phyloP scores from a whole-genome alignment of 2,888 invertebrate species.

The Lithophane semibrunnea region DNA sequence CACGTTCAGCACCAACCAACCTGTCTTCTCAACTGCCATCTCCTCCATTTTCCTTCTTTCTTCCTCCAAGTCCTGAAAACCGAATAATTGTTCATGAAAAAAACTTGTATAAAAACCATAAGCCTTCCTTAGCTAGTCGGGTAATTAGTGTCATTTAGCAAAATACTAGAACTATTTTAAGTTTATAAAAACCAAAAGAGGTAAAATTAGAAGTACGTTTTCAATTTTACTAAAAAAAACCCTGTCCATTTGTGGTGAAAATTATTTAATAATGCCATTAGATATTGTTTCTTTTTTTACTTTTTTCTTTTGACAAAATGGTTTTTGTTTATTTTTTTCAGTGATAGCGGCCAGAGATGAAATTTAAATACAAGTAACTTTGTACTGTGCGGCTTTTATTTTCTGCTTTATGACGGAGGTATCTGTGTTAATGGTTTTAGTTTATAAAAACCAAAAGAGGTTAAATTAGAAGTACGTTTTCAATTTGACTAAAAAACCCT shows the following conservation, averaged over 20 bases:
- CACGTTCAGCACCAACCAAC: neutral
- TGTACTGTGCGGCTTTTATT: no score
- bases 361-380: no score
- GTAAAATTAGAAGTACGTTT: neutral
- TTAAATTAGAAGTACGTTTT: neutral
- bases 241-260: constrained; percentile 11
- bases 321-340: neutral
- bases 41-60: neutral
- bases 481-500: neutral
- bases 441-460: neutral
- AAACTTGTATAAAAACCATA: neutral
- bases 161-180: neutral
- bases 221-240: neutral
- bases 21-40: neutral
- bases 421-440: no score
- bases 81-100: neutral
- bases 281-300: constrained; percentile 16
- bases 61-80: neutral
- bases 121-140: no score
- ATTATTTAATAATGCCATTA: constrained; percentile 12
- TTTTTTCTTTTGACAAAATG: neutral
- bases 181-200: neutral
- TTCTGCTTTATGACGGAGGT: no score
- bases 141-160: neutral
- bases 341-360: neutral